phyloP scores from a whole-genome alignment of 2,888 invertebrate species.

The Phytoseiulus persimilis region DNA sequence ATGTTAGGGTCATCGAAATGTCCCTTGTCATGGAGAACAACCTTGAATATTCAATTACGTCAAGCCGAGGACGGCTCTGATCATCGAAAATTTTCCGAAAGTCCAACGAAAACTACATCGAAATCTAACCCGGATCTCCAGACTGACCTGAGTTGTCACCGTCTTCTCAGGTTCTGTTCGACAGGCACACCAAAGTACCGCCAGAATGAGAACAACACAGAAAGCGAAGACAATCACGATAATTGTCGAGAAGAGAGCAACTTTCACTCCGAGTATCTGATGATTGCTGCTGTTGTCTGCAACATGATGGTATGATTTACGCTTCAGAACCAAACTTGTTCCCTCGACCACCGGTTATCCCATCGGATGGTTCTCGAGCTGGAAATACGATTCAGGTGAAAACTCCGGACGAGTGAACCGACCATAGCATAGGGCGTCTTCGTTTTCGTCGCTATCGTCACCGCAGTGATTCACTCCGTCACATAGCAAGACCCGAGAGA shows the following conservation, averaged over 20 bases:
- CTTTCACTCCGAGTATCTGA: constrained; percentile 63
- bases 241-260: constrained; percentile 67
- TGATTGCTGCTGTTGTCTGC: constrained; percentile 44
- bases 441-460: constrained; percentile 82
- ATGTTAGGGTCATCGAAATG: background rate
- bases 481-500: constrained; percentile 79
- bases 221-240: constrained; percentile 63
- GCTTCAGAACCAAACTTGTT: no score
- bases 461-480: constrained; percentile 88
- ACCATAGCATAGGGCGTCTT: constrained; percentile 77
- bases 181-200: constrained; percentile 67
- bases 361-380: no score
- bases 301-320: no score
- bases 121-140: no score
- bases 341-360: no score
- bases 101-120: no score
- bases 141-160: constrained; percentile 30
- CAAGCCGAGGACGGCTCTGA: no score
- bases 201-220: constrained; percentile 62
- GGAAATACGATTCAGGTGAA: constrained; percentile 49
- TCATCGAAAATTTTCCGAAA: no score
- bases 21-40: background rate
- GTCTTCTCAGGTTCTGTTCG: constrained; percentile 53
- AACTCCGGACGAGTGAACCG: background rate
- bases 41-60: background rate